Evolutionary conservation across 1,140 invertebrate genomes (phyloP).

Genomic region (Neotoxoptera formosana): DNA sequence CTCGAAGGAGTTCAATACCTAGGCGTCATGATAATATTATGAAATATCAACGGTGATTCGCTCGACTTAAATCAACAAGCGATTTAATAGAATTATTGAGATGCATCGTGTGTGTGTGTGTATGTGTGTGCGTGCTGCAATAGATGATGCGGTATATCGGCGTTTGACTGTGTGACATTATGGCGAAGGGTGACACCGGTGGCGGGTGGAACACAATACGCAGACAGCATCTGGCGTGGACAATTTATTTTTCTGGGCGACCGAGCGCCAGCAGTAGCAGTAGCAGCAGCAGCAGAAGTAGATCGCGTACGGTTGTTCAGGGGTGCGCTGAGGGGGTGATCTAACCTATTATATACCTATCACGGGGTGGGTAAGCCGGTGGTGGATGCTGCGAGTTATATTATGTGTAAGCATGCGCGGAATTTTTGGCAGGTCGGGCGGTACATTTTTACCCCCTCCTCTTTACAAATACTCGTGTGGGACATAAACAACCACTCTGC

Average conservation of each 20-base stretch:
- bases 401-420: conserved; percentile 28
- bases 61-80: not conserved
- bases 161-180: not conserved
- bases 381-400: not conserved
- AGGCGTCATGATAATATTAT: not conserved
- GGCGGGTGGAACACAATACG: not conserved
- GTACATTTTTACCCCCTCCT: not conserved
- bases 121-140: not conserved
- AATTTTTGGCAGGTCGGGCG: not conserved
- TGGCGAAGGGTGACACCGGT: not conserved
- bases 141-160: not conserved
- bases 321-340: not conserved
- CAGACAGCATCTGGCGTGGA: not conserved
- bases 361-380: not conserved
- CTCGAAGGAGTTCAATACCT: not conserved
- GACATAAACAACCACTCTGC: not conserved
- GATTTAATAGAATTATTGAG: not conserved
- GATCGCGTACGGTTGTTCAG: not conserved
- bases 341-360: not conserved
- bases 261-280: not conserved
- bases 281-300: not conserved
- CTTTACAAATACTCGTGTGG: not conserved
- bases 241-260: not conserved
- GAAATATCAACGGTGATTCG: not conserved
- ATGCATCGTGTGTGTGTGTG: not conserved